Conservation (phyloP, 2,113 vertebrate species). For the Sturnus vulgaris region DNA sequence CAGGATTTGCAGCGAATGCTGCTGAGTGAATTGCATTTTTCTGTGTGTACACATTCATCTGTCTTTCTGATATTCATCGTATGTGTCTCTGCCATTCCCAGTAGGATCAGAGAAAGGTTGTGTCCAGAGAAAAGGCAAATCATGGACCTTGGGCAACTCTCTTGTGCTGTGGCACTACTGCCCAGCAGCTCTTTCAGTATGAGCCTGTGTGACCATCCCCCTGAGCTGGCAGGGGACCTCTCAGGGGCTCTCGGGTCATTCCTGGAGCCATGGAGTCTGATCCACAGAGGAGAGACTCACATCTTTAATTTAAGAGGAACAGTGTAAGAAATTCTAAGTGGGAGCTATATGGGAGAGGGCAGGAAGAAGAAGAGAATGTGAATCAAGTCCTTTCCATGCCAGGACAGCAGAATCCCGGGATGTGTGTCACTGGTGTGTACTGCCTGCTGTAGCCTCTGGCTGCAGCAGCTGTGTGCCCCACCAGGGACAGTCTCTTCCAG, state of each 20-base stretch:
- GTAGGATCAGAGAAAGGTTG: background rate
- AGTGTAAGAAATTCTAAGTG: background rate
- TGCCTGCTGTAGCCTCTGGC: background rate
- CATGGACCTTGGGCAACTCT: background rate
- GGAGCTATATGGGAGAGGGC: background rate
- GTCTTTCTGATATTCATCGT: background rate
- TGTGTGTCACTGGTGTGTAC: background rate
- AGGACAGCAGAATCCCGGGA: background rate
- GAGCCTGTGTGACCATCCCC: background rate
- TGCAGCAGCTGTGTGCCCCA: background rate
- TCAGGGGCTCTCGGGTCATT: background rate
- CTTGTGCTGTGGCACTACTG: background rate
- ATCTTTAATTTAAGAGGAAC: background rate
- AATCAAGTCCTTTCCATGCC: background rate
- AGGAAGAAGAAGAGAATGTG: background rate
- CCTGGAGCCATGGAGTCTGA: background rate
- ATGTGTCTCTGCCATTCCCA: background rate
- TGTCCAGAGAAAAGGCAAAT: background rate
- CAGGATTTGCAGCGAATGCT: constrained; percentile 18
- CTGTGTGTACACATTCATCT: constrained; percentile 20
- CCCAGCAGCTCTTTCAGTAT: background rate
- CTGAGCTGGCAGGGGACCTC: background rate
- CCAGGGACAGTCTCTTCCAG: background rate
- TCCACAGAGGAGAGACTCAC: background rate
- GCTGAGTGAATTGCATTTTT: constrained; percentile 29